Evolutionary conservation across 2,888 invertebrate genomes (phyloP), one percentile per base, ranked within the genome.

Genomic region (Caenorhabditis sinica): DNA sequence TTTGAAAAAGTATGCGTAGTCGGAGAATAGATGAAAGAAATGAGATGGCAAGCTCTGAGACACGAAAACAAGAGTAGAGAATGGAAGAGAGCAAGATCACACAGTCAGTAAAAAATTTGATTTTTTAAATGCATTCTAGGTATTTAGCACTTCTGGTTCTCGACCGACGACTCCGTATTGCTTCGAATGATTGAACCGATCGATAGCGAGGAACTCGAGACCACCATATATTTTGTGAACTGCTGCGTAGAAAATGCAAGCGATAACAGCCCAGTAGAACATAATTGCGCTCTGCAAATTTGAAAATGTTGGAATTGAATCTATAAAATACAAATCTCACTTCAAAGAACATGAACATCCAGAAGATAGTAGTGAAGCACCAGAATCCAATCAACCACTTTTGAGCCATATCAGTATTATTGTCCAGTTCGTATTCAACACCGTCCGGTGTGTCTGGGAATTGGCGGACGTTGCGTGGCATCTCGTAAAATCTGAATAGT

Each of bases 311-410:
- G n/a, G n/a, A n/a, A 15, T 11, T 36, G 17, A 17, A 28, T 25
- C 11, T 4, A 1, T 4, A 20, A 23, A 71, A 1, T 20, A 58
- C 8, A 45, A 28, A 6, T 23, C 20, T 49, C 49, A 88, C 86
- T 69, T 88, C 82, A 40, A 88, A 87, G 74, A 83, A 87, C 74
- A 86, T 86, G 25, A 58, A 84, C 51, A 86, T 86, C 92, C 92
- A 92, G 74, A 89, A 87, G 33, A 87, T 36, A n/a, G 91, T 89
- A 6, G 89, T 86, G 65, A 90, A 82, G 30, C 83, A 63, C 92
- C 92, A 92, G 72, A 90, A 82, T 13, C 69, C 73, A 30, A 91
- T 81, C 30, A 91, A 77, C 33, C 85, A 51, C 15, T 83, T 79
- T 61, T 90, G 89, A 60, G 89, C 77, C 23, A 51, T 68, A 3